These are phyloP conservation scores for Drosophila melanosoma DNA, from an alignment of 2,888 invertebrate species.

Conservation along the genomic window DNA sequence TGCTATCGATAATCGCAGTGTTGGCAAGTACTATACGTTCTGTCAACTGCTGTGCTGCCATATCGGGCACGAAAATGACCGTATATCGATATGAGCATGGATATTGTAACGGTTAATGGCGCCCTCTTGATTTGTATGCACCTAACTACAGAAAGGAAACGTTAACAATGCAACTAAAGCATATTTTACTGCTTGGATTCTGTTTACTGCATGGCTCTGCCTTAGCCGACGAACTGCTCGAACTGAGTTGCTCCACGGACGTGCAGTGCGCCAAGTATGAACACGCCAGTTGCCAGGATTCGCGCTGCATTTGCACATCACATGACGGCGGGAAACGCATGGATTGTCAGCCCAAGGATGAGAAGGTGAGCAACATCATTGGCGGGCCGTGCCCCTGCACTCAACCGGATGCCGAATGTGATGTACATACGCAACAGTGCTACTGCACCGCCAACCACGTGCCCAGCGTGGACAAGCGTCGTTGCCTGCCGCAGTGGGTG, in stretches of 20 bases:
- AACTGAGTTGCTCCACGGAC: slow-evolving; percentile 70
- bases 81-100: slow-evolving; percentile 15
- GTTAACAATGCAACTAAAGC: slow-evolving; percentile 29
- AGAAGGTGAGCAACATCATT: slow-evolving; percentile 77
- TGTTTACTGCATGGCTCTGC: neutral
- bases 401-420: slow-evolving; percentile 72
- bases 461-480: slow-evolving; percentile 78
- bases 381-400: slow-evolving; percentile 81
- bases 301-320: slow-evolving; percentile 67
- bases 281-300: slow-evolving; percentile 61
- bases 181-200: slow-evolving; percentile 4
- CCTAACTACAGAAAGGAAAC: neutral
- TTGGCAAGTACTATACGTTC: neutral
- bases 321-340: slow-evolving; percentile 42
- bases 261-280: slow-evolving; percentile 68
- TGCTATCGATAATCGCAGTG: slow-evolving; percentile 12
- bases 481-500: slow-evolving; percentile 74
- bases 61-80: neutral
- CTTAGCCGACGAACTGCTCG: slow-evolving; percentile 64
- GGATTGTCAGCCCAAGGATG: slow-evolving; percentile 71
- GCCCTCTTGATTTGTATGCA: slow-evolving; percentile 20
- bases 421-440: slow-evolving; percentile 65
- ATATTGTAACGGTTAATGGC: slow-evolving; percentile 50
- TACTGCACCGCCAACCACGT: slow-evolving; percentile 65
- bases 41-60: slow-evolving; percentile 20